Percentiles rank a stretch among this genome's conserved stretches.
Conservation (phyloP, 2,113 vertebrate species). For the Malaclemys terrapin region DNA sequence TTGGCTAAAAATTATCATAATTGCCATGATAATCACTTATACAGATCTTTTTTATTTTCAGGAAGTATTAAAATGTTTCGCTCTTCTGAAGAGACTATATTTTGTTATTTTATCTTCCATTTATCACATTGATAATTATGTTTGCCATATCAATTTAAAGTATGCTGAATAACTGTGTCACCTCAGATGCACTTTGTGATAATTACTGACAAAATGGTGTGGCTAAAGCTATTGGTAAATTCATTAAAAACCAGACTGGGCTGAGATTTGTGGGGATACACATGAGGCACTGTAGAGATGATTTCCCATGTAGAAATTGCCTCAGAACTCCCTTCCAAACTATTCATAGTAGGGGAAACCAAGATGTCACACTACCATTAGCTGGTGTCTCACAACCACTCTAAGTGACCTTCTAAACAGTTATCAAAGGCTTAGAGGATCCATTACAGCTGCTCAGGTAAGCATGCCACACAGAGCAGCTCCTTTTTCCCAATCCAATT, state of each 20-base stretch:
- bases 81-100: not conserved
- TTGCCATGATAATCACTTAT: not conserved
- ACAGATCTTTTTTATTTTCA: not conserved
- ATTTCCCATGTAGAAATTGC: not conserved
- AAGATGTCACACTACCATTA: not conserved
- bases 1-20: conserved; percentile 44
- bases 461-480: not conserved
- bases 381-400: not conserved
- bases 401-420: not conserved
- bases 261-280: not conserved
- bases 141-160: not conserved
- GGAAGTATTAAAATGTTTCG: not conserved
- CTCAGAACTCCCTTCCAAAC: not conserved
- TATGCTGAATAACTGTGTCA: not conserved
- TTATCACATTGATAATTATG: not conserved
- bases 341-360: not conserved
- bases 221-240: not conserved
- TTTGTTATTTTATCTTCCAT: not conserved
- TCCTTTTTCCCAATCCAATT: not conserved
- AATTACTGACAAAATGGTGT: not conserved
- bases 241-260: not conserved
- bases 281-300: not conserved
- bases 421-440: not conserved
- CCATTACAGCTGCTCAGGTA: not conserved
- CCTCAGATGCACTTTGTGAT: not conserved